A percentile compares a stretch with the other conserved stretches of the same genome.
Evolutionary conservation across 2,797 vertebrate genomes (phyloP).

Genomic region (Trichosurus vulpecula): DNA sequence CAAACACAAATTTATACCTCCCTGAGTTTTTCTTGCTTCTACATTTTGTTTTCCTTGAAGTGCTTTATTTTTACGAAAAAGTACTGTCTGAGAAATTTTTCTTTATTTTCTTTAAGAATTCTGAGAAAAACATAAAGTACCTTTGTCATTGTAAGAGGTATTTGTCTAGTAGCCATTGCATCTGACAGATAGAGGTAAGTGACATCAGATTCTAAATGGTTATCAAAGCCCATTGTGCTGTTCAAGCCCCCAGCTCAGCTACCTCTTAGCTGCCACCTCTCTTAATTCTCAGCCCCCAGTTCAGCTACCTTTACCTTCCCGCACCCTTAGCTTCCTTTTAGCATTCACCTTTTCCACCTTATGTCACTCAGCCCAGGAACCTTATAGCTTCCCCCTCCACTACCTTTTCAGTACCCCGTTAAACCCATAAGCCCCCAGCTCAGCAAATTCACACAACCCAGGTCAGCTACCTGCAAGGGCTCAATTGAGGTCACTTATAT

Average conservation of each 20-base stretch:
- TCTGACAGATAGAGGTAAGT: background rate
- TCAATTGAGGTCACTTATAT: background rate
- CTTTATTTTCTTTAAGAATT: background rate
- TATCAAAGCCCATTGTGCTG: background rate
- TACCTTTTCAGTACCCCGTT: background rate
- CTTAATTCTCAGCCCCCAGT: no score
- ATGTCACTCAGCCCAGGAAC: background rate
- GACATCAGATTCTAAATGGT: background rate
- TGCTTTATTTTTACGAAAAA: background rate
- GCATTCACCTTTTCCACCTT: background rate
- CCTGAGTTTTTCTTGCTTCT: background rate
- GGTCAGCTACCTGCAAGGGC: background rate
- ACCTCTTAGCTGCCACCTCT: no score
- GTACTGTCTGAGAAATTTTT: background rate
- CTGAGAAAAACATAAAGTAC: background rate
- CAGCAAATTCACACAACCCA: background rate
- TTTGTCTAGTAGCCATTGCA: background rate
- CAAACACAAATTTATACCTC: background rate
- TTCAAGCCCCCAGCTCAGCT: background rate
- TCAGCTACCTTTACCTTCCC: background rate
- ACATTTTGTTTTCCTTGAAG: background rate
- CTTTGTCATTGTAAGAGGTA: background rate
- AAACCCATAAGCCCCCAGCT: background rate
- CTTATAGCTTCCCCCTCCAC: background rate
- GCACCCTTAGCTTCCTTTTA: background rate